These are phyloP conservation scores for Neoarius graeffei DNA, from an alignment of 2,113 vertebrate species.

Conservation along the genomic window DNA sequence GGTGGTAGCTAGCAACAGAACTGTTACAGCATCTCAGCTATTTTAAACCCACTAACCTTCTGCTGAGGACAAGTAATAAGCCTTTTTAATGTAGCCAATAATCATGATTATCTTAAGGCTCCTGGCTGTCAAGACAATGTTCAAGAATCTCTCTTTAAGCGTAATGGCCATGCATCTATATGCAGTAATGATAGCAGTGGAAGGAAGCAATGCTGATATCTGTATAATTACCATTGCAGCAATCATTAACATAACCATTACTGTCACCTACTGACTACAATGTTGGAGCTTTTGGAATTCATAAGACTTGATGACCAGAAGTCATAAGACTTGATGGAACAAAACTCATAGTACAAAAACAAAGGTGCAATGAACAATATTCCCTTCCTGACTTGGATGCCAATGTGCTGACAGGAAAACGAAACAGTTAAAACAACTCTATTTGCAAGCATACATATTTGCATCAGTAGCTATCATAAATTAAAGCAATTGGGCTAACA, in stretches of 20 bases:
- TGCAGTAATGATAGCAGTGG: constrained; percentile 60
- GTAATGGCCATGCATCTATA: constrained; percentile 62
- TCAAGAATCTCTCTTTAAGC: constrained; percentile 57
- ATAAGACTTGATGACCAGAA: background rate
- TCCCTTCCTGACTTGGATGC: background rate
- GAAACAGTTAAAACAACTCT: constrained; percentile 9
- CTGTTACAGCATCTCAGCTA: constrained; percentile 73
- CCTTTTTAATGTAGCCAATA: constrained; percentile 74
- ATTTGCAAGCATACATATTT: constrained; percentile 6
- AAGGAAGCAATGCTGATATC: constrained; percentile 46
- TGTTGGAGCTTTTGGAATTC: constrained; percentile 23
- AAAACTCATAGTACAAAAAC: constrained; percentile 28
- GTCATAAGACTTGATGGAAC: constrained; percentile 11
- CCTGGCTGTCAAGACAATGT: constrained; percentile 53
- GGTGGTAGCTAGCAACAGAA: constrained; percentile 59
- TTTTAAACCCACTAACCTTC: constrained; percentile 75
- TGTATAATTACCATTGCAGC: constrained; percentile 35
- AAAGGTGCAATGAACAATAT: constrained; percentile 20
- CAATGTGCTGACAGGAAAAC: background rate
- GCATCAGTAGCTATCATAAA: background rate
- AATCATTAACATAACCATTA: constrained; percentile 55
- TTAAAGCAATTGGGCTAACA: constrained; percentile 3
- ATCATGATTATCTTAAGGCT: constrained; percentile 68
- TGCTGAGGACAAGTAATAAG: constrained; percentile 72
- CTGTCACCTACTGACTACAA: constrained; percentile 14